Conservation (phyloP, 2,113 vertebrate species). For the Myxocyprinus asiaticus region DNA sequence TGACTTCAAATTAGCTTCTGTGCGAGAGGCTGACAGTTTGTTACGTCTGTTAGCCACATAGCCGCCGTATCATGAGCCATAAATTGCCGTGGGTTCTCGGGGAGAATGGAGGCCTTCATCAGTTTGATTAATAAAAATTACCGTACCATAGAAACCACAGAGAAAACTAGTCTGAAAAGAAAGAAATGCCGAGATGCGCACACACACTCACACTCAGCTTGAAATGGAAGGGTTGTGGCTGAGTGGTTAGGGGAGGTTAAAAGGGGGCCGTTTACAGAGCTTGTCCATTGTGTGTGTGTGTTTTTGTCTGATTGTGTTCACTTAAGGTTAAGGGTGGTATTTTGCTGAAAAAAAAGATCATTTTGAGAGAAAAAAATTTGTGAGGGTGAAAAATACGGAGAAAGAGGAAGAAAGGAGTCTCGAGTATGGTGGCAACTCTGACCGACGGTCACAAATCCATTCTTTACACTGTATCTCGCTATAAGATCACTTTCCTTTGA, state of each 20-base stretch:
- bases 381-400: background rate
- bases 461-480: constrained; percentile 29
- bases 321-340: constrained; percentile 10
- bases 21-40: constrained; percentile 97
- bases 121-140: constrained; percentile 99
- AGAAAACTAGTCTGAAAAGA: constrained; percentile 83
- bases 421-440: constrained; percentile 32
- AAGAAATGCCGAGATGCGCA: constrained; percentile 62
- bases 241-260: constrained; percentile 23
- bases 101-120: constrained; percentile 88
- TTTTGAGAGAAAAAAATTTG: constrained; percentile 7
- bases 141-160: constrained; percentile 79
- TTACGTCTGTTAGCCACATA: constrained; percentile 99
- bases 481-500: constrained; percentile 59
- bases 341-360: background rate
- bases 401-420: constrained; percentile 5
- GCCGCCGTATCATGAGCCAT: constrained; percentile 98
- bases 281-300: constrained; percentile 16
- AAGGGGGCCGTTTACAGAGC: constrained; percentile 23
- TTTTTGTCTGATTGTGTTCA: too few relatives aligned
- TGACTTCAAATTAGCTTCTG: constrained; percentile 99
- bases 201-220: constrained; percentile 45
- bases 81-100: constrained; percentile 97
- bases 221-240: constrained; percentile 10
- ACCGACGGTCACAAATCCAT: constrained; percentile 25